These are phyloP conservation scores for Alviniconcha strummeri DNA, from an alignment of 2,888 invertebrate species.

Conservation along the genomic window DNA sequence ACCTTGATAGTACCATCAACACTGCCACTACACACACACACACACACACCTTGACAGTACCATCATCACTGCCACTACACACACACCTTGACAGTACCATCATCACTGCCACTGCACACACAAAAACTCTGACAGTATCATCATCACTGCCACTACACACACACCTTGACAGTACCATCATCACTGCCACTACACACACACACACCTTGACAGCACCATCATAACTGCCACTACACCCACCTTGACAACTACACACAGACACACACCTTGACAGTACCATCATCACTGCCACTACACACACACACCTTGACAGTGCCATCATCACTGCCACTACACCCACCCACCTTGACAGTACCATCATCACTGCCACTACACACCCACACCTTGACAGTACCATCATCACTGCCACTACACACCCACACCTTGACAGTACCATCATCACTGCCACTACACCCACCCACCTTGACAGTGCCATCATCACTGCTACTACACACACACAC, in stretches of 20 bases:
- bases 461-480: slow-evolving; percentile 95
- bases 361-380: too few relatives aligned
- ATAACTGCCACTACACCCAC: slow-evolving; percentile 50
- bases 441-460: slow-evolving; percentile 72
- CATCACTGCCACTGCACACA: neutral
- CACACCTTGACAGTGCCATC: slow-evolving; percentile 82
- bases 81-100: neutral
- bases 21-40: neutral
- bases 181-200: slow-evolving; percentile 93
- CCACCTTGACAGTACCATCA: neutral
- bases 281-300: neutral
- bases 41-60: neutral
- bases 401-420: slow-evolving; percentile 91
- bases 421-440: slow-evolving; percentile 42
- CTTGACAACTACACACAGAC: neutral
- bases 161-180: slow-evolving; percentile 90
- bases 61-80: neutral
- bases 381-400: slow-evolving; percentile 93
- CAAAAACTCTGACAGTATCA: too few relatives aligned
- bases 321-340: slow-evolving; percentile 96
- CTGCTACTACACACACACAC: slow-evolving; percentile 83
- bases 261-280: neutral
- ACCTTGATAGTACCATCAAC: neutral
- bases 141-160: too few relatives aligned
- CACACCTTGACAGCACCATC: slow-evolving; percentile 57